A percentile compares a stretch with the other conserved stretches of the same genome.
Evolutionary conservation across 2,113 vertebrate species (phyloP).

Genomic region (Psephotus haematonotus): DNA sequence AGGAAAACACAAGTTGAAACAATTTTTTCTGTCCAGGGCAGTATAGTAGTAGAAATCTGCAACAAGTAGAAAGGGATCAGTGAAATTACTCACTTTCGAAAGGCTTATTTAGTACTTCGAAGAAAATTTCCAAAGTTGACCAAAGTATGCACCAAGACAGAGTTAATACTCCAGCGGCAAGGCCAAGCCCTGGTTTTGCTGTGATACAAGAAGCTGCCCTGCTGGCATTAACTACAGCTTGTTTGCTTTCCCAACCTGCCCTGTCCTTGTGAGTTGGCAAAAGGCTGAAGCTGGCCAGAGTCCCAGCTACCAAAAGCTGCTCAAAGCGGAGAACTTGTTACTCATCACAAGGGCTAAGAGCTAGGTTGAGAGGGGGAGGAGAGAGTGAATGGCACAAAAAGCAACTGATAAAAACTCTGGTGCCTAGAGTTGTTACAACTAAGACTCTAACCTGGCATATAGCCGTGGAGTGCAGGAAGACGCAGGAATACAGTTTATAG

Average conservation of each 20-base stretch:
- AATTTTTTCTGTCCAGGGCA: not conserved
- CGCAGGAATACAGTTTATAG: not conserved
- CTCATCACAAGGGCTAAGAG: not conserved
- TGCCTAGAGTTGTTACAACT: not conserved
- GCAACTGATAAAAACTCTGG: not conserved
- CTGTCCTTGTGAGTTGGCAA: constrained; percentile 4
- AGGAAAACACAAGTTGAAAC: not conserved
- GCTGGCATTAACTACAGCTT: not conserved
- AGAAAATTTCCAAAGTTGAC: not conserved
- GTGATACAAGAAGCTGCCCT: not conserved
- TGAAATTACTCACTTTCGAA: not conserved
- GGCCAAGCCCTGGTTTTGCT: not conserved
- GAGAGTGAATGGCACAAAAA: not conserved
- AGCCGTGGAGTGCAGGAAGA: not conserved
- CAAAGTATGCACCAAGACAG: not conserved
- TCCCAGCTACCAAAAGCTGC: constrained; percentile 20
- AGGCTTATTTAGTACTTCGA: not conserved
- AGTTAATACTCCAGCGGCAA: not conserved
- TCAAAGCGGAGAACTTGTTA: not conserved
- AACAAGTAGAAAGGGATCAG: not conserved
- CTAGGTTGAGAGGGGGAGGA: not conserved
- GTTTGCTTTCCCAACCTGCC: constrained; percentile 35
- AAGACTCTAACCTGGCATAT: not conserved
- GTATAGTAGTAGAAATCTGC: not conserved
- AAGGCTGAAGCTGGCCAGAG: not conserved